A percentile compares a stretch with the other conserved stretches of the same genome.
phyloP scores from a whole-genome alignment of 2,113 vertebrate genomes.

The Formicarius rufipectus region DNA sequence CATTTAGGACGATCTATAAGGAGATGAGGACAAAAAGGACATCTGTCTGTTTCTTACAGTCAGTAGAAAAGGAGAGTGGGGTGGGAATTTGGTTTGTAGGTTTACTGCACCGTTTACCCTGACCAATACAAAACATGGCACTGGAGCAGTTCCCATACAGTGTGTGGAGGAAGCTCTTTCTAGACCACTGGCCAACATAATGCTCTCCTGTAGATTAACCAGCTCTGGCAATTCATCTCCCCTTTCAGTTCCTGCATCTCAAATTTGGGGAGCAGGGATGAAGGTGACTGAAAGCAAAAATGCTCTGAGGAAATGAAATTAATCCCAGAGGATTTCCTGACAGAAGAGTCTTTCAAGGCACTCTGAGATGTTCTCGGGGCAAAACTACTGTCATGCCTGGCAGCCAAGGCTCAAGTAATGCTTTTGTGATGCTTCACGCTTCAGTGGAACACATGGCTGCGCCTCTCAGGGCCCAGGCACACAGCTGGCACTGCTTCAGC shows the following conservation, averaged over 20 bases:
- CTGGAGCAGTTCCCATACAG: not conserved
- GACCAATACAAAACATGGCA: not conserved
- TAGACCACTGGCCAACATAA: not conserved
- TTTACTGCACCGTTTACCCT: not conserved
- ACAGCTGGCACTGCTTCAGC: not conserved
- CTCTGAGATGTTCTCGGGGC: slow-evolving; percentile 4
- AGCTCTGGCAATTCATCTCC: not conserved
- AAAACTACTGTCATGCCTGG: not conserved
- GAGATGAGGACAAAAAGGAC: not conserved
- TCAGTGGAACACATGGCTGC: accelerated
- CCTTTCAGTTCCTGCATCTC: not conserved
- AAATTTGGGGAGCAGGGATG: not conserved
- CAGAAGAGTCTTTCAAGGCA: not conserved
- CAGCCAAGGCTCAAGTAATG: not conserved
- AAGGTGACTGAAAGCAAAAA: not conserved
- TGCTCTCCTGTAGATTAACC: not conserved
- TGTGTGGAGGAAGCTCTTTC: not conserved
- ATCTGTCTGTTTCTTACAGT: not conserved
- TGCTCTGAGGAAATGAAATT: not conserved
- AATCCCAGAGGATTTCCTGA: slow-evolving; percentile 43
- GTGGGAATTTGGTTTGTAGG: not conserved
- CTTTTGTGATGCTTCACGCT: not conserved
- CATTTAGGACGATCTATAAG: not conserved
- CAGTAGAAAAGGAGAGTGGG: not conserved
- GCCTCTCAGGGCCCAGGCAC: not conserved